Evolutionary conservation across 2,797 vertebrate species (phyloP).

Genomic region (Leucoraja ocellata): DNA sequence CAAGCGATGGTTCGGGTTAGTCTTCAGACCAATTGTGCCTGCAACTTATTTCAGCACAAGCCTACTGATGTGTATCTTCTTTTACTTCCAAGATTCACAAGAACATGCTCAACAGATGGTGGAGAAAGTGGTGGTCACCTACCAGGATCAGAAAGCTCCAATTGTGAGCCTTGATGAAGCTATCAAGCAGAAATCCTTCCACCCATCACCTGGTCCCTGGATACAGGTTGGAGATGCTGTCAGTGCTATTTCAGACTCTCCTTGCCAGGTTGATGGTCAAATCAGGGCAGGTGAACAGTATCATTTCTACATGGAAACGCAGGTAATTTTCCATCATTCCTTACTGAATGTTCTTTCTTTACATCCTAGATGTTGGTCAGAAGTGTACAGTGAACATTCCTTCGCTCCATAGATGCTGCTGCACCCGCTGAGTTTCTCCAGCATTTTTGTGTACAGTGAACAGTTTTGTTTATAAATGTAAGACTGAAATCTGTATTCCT

Average conservation of each 20-base stretch:
- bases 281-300: conserved; percentile 38
- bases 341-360: not conserved
- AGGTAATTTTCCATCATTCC: not conserved
- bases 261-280: conserved; percentile 33
- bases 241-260: not conserved
- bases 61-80: not conserved
- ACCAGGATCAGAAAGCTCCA: conserved; percentile 13
- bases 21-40: too few species aligned
- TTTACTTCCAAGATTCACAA: conserved; percentile 22
- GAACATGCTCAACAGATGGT: conserved; percentile 30
- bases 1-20: too few species aligned
- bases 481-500: not conserved
- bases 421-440: too few species aligned
- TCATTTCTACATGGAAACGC: conserved; percentile 40
- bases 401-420: too few species aligned
- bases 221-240: conserved; percentile 30
- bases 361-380: not conserved
- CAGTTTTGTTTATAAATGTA: not conserved
- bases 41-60: not conserved
- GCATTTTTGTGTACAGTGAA: too few species aligned
- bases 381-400: not conserved
- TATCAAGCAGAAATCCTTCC: conserved; percentile 29
- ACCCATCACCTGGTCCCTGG: not conserved
- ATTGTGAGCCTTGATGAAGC: conserved; percentile 35
- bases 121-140: conserved; percentile 16